Percentiles rank a stretch among this genome's conserved stretches.
These are phyloP conservation scores for Lates japonicus DNA, from an alignment of 2,797 vertebrate genomes.

Conservation along the genomic window DNA sequence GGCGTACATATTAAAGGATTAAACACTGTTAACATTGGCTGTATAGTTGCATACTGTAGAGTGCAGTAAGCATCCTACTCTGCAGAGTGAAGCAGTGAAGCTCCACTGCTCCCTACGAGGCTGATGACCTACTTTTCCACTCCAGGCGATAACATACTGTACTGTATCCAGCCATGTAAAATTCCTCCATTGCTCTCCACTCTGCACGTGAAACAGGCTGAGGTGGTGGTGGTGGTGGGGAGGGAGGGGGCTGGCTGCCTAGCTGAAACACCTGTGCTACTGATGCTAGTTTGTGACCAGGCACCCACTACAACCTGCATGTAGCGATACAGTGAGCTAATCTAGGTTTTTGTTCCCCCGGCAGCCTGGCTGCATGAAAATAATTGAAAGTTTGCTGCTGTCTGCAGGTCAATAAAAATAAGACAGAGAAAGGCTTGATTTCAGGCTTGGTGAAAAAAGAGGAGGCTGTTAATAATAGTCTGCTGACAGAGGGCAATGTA, in stretches of 20 bases:
- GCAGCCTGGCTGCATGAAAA: conserved; percentile 24
- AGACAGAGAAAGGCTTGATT: conserved; percentile 21
- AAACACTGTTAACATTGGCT: conserved; percentile 36
- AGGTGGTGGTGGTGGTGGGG: background rate
- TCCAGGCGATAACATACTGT: conserved; percentile 63
- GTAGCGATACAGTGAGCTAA: conserved; percentile 8
- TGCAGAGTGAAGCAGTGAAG: conserved; percentile 56
- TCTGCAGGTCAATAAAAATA: conserved; percentile 30
- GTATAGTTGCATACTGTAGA: conserved; percentile 11
- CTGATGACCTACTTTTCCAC: conserved; percentile 80
- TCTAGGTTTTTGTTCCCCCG: conserved; percentile 16
- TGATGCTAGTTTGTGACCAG: conserved; percentile 15
- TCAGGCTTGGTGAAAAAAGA: conserved; percentile 26
- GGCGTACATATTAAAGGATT: conserved; percentile 25
- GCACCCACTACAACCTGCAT: conserved; percentile 22
- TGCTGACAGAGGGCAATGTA: conserved; percentile 35
- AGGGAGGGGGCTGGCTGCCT: background rate
- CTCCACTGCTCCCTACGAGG: conserved; percentile 60
- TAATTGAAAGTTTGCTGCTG: conserved; percentile 33
- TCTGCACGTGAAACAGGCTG: conserved; percentile 46
- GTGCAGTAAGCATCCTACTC: conserved; percentile 50
- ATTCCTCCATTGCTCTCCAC: conserved; percentile 61
- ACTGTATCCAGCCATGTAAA: conserved; percentile 63
- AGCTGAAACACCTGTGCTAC: conserved; percentile 41
- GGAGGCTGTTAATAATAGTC: conserved; percentile 38